These are phyloP conservation scores for Hymenopus coronatus DNA, from an alignment of 2,888 invertebrate species.

Conservation along the genomic window DNA sequence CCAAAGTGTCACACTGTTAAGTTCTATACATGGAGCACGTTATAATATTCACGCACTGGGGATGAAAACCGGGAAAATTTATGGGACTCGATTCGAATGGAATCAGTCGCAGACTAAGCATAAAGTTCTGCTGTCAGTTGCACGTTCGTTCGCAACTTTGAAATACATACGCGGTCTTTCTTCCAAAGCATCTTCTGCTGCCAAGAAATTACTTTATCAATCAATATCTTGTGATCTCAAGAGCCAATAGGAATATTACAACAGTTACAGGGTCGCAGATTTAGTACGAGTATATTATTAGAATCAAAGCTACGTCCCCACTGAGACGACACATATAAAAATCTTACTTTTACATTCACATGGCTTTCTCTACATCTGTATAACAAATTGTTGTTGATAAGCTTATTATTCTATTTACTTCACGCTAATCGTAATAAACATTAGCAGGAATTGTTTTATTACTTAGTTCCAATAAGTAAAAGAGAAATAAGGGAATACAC, in stretches of 20 bases:
- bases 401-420: too few relatives aligned
- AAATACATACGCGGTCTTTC: neutral
- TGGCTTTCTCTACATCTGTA: too few relatives aligned
- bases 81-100: conserved; percentile 13
- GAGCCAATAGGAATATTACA: neutral
- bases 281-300: too few relatives aligned
- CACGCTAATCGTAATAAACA: too few relatives aligned
- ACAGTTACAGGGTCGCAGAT: too few relatives aligned
- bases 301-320: too few relatives aligned
- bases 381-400: too few relatives aligned
- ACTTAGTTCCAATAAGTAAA: too few relatives aligned
- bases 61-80: conserved; percentile 13
- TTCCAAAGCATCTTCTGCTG: neutral
- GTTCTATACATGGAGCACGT: neutral
- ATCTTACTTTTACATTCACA: too few relatives aligned
- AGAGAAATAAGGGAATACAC: too few relatives aligned
- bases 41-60: conserved; percentile 6
- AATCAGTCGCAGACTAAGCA: conserved; percentile 14
- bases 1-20: neutral
- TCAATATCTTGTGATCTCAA: neutral
- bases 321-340: too few relatives aligned
- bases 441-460: too few relatives aligned
- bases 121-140: conserved; percentile 16
- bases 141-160: conserved; percentile 13
- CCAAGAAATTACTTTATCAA: neutral